Conservation (phyloP, 2,113 vertebrate species). For the Catharus bicknelli region DNA sequence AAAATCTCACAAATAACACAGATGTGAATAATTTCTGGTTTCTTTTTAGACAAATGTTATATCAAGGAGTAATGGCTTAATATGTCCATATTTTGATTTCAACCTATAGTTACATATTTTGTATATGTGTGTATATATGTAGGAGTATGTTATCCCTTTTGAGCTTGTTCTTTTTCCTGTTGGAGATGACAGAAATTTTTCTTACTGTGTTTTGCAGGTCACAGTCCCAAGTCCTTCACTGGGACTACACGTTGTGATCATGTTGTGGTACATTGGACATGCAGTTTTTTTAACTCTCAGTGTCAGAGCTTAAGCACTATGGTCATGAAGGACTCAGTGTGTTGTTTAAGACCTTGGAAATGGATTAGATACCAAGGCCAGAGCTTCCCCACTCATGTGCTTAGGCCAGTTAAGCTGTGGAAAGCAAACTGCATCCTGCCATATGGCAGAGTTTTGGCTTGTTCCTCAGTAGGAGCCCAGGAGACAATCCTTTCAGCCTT, state of each 20-base stretch:
- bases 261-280: not conserved
- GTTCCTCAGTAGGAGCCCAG: not conserved
- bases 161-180: not conserved
- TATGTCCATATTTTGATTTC: not conserved
- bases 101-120: not conserved
- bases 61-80: not conserved
- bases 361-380: not conserved
- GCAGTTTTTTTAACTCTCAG: not conserved
- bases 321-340: not conserved
- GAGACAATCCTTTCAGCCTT: not conserved
- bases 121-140: not conserved
- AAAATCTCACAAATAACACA: not conserved
- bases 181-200: not conserved
- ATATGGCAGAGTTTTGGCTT: not conserved
- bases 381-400: not conserved
- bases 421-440: not conserved
- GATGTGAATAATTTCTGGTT: not conserved
- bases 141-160: not conserved
- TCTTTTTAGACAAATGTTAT: not conserved
- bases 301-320: not conserved
- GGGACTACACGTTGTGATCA: not conserved
- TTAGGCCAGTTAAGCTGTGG: not conserved
- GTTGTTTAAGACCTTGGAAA: not conserved
- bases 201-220: not conserved
- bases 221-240: not conserved